Evolutionary conservation across 1,140 invertebrate species (phyloP).

Genomic region (Apocrypta bakeri): DNA sequence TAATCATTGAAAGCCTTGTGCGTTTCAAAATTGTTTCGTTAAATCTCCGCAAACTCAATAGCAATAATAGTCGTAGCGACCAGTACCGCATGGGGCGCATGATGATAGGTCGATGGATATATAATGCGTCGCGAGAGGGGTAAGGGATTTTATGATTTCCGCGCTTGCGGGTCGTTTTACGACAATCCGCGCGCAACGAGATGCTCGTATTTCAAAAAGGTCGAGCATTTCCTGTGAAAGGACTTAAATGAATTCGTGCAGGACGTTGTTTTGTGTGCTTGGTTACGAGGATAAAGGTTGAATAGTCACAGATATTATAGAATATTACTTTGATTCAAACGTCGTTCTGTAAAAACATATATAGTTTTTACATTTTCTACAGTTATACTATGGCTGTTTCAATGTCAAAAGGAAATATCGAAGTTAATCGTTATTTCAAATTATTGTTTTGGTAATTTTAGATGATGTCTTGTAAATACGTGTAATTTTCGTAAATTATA

Average conservation of each 20-base stretch:
- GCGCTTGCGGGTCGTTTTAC: constrained; percentile 24
- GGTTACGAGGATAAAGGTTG: neutral
- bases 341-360: too few relatives aligned
- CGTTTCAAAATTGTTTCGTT: neutral
- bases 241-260: constrained; percentile 12
- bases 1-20: neutral
- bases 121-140: neutral
- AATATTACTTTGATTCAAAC: neutral
- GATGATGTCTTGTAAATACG: too few relatives aligned
- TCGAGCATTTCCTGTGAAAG: neutral
- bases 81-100: neutral
- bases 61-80: neutral
- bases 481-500: too few relatives aligned
- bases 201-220: constrained; percentile 37
- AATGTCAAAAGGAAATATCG: too few relatives aligned
- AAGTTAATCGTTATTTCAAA: too few relatives aligned
- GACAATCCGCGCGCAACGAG: neutral
- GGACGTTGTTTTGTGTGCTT: constrained; percentile 4
- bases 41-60: constrained; percentile 43
- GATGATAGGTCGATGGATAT: constrained; percentile 40
- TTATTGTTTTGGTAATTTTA: too few relatives aligned
- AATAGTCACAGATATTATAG: neutral
- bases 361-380: too few relatives aligned
- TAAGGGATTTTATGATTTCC: constrained; percentile 39
- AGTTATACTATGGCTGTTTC: too few relatives aligned